Conservation (phyloP, 2,113 vertebrate species). For the Myotis brandtii region DNA sequence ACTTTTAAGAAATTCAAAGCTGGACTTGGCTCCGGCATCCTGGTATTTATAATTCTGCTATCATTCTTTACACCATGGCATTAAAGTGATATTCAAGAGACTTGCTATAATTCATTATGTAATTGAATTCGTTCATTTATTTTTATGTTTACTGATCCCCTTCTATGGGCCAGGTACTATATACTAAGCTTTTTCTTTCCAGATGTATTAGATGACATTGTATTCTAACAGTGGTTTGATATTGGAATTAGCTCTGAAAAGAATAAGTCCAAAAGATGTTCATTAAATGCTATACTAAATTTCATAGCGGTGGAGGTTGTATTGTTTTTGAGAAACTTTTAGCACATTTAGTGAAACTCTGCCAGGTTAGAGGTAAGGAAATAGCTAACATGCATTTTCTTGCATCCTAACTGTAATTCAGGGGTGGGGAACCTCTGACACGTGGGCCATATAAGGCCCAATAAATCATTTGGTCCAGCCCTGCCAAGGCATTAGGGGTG, state of each 20-base stretch:
- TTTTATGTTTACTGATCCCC: neutral
- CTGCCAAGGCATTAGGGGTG: too few species aligned
- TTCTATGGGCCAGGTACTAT: too few species aligned
- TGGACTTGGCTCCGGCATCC: neutral
- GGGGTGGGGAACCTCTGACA: too few species aligned
- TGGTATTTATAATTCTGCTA: neutral
- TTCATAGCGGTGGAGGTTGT: neutral
- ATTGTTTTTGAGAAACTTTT: neutral
- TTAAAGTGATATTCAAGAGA: neutral
- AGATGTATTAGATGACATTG: neutral
- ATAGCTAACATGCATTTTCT: neutral
- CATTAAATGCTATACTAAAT: neutral
- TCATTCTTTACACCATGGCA: neutral
- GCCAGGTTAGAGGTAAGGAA: neutral
- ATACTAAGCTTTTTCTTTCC: neutral
- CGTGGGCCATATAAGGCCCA: too few species aligned
- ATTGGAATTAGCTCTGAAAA: slow-evolving; percentile 3
- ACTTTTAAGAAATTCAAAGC: slow-evolving; percentile 45
- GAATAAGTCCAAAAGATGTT: neutral
- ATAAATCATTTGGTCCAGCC: too few species aligned
- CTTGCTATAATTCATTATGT: neutral
- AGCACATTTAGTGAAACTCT: neutral
- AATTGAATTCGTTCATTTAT: neutral
- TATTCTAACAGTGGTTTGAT: neutral
- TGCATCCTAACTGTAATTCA: neutral